Evolutionary conservation across 1,140 invertebrate genomes (phyloP), one percentile per base, ranked within the genome.

Genomic region (Meteorus sp.): DNA sequence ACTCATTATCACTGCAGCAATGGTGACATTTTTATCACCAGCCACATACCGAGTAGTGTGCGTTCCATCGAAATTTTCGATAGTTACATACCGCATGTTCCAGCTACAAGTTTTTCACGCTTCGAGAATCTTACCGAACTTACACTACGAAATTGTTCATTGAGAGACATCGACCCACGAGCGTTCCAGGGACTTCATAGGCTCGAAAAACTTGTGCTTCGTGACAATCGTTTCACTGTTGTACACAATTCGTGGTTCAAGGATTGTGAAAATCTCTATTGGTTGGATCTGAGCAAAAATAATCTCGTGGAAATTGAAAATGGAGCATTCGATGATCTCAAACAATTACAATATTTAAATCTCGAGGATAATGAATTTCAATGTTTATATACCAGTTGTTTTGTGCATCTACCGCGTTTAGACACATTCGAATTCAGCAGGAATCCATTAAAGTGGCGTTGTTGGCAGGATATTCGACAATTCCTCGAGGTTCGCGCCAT

Each of bases 391-490:
- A 70, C 66, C 0, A 70, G 64, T 39, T 64, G 62, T 11, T 50
- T 74, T 11, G 56, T 62, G 11, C 51, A 64, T 2, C 60, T 74
- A 52, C 61, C 63, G 0, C 45, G 65, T 6, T 9, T 74, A 0
- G 50, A 67, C 2, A 55, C 62, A 2, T 25, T 71, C 4, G 69
- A 72, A 25, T 72, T 71, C 8, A 56, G 64, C 0, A 65, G 66
- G 0, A 74, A 74, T 43, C 69, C 69, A 2, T 27, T 72, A 8
- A 73, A 72, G 13, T 74, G 72, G 72, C 54, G 69, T 17, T 74
- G 72, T 39, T 62, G 68, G 33, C 59, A 68, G 17, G 72, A 72
- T 13, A 58, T 72, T 20, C 65, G 65, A 39, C 67, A 74, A 11
- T 74, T 69, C 29, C 35, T 74, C 0, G 63, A 71, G 33, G 62